Evolutionary conservation across 2,113 vertebrate species (phyloP).

Genomic region (Paradisaea rubra): DNA sequence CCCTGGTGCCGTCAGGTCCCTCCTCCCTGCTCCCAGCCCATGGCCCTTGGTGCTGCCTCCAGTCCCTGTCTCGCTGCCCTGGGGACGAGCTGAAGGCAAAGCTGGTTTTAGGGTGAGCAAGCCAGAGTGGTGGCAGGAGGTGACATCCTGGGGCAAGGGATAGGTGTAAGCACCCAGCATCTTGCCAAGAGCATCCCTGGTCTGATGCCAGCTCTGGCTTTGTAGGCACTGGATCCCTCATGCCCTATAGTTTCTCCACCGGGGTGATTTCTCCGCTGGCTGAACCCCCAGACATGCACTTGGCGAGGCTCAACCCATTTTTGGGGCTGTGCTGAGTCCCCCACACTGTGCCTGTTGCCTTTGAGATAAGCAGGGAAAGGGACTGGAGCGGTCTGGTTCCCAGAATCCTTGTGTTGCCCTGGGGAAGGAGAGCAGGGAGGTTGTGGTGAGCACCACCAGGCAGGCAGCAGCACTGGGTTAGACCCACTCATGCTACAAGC

Average conservation of each 20-base stretch:
- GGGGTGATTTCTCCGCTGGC: not conserved
- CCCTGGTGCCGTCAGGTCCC: not conserved
- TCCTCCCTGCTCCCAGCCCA: not conserved
- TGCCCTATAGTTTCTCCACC: not conserved
- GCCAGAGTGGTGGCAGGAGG: not conserved
- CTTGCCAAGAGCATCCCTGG: not conserved
- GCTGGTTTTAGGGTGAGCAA: not conserved
- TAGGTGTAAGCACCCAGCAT: not conserved
- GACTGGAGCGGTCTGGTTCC: rapidly evolving
- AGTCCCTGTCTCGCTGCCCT: not conserved
- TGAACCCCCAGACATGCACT: not conserved
- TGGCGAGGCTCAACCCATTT: not conserved
- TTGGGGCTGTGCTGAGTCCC: not conserved
- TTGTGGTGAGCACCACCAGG: not conserved
- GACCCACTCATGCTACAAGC: not conserved
- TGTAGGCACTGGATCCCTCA: not conserved
- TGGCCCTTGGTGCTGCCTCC: not conserved
- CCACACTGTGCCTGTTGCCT: not conserved
- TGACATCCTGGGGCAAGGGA: not conserved
- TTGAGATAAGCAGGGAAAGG: not conserved
- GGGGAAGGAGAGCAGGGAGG: rapidly evolving
- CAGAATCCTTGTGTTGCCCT: not conserved
- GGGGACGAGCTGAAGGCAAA: not conserved
- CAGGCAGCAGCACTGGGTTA: not conserved
- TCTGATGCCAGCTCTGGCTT: not conserved